Conservation (phyloP, 2,113 vertebrate genomes). For the Pantherophis guttatus region DNA sequence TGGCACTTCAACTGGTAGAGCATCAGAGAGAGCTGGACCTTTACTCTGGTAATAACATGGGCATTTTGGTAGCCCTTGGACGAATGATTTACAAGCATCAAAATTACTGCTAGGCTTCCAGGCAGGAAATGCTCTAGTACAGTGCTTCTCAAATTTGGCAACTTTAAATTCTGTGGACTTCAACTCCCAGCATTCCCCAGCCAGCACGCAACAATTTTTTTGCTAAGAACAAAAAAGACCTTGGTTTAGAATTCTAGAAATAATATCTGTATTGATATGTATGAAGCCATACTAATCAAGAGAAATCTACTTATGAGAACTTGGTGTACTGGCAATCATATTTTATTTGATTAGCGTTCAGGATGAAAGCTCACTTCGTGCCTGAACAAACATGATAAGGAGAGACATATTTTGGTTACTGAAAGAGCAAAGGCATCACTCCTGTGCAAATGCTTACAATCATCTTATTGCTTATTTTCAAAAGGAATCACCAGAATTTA, state of each 20-base stretch:
- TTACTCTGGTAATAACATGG: neutral
- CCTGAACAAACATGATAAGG: constrained; percentile 13
- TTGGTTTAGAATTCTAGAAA: neutral
- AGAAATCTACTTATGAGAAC: neutral
- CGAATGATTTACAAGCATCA: neutral
- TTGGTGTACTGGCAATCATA: constrained; percentile 9
- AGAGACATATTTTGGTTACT: neutral
- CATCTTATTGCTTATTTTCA: neutral
- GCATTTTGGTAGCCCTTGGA: neutral
- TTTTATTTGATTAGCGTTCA: constrained; percentile 49
- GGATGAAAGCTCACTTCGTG: constrained; percentile 19
- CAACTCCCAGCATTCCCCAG: neutral
- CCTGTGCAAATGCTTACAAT: neutral
- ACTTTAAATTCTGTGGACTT: neutral
- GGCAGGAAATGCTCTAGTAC: too few species aligned
- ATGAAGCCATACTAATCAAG: neutral
- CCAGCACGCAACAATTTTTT: neutral
- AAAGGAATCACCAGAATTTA: neutral
- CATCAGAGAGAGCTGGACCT: neutral
- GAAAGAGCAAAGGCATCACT: neutral
- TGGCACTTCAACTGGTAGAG: neutral
- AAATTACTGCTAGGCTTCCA: neutral
- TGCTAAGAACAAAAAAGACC: neutral
- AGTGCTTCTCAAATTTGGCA: neutral
- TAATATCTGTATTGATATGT: neutral